Base-by-base conservation (phyloP, 1,140 invertebrate species). In the Subanguina moxae region DNA sequence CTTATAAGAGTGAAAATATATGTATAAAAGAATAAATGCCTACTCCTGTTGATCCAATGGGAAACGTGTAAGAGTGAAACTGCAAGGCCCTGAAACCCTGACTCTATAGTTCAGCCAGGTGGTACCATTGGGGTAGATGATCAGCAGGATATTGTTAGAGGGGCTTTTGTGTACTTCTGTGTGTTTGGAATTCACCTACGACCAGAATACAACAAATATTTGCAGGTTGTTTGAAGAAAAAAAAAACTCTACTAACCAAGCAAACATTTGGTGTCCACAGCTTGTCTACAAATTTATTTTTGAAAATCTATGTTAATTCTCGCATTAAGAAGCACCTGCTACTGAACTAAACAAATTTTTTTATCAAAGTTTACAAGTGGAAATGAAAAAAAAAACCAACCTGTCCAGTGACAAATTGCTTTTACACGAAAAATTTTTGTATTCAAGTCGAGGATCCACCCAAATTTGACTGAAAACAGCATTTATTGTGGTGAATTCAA, bases 41-140 rank as follows among this genome's bases (percentile, higher is more conserved):
- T 57, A 56, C 27, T 70, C 75, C 59, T 76, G 75, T 30, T 68
- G 64, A 59, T 81, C 79, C 21, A 82, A 59, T 27, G 80, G 80
- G 65, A 82, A 82, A 28, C 71, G 65, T 15, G 72, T 68, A 25
- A 82, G 62, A 27, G 83, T 66, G 58, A 82, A 82, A 48, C 58
- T 67, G 62, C 80, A 82, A 11, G 81, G 81, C 11, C 77, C 80
- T 8, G 70, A 69, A 17, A 82, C 80, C 59, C 80, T 68, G 19
- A 83, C 77, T 17, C 80, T 67, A 62, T 82, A 82, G 59, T 82
- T 82, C 5, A 82, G 43, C 80, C 82, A 81, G n/a, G 76, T 76
- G n/a, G 73, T 70, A 8, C 79, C 80, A 71, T 82, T 82, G 15
- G 80, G 81, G 65, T 78, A 82, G 58, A 82, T 80, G 56, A 82